phyloP scores from a whole-genome alignment of 2,113 vertebrate species.

The Glareola pratincola region DNA sequence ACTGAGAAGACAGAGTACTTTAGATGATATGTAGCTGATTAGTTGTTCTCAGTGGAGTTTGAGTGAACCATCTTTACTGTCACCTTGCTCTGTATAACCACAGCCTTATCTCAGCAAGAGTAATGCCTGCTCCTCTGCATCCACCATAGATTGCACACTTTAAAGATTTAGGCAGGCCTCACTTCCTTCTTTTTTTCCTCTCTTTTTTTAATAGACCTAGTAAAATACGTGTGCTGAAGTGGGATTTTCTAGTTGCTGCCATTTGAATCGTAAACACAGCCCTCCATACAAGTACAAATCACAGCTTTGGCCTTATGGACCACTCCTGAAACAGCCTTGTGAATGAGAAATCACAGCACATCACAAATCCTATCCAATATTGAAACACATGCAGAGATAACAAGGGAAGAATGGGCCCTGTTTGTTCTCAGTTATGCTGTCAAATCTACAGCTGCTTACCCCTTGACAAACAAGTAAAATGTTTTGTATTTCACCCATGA shows the following conservation, averaged over 20 bases:
- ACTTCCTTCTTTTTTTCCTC: background rate
- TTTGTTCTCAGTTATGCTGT: conserved; percentile 30
- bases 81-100: background rate
- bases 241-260: background rate
- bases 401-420: background rate
- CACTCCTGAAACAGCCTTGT: background rate
- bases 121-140: background rate
- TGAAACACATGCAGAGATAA: background rate
- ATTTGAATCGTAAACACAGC: background rate
- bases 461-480: background rate
- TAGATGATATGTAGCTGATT: background rate
- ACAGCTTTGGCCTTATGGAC: background rate
- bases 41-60: background rate
- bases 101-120: background rate
- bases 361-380: background rate
- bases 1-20: background rate
- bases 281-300: background rate
- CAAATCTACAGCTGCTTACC: background rate
- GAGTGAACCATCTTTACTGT: background rate
- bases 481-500: background rate
- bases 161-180: background rate
- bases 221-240: background rate
- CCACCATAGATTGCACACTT: background rate
- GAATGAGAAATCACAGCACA: conserved; percentile 3
- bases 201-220: background rate